Evolutionary conservation across 2,797 vertebrate genomes (phyloP).

Genomic region (Myotis planiceps): DNA sequence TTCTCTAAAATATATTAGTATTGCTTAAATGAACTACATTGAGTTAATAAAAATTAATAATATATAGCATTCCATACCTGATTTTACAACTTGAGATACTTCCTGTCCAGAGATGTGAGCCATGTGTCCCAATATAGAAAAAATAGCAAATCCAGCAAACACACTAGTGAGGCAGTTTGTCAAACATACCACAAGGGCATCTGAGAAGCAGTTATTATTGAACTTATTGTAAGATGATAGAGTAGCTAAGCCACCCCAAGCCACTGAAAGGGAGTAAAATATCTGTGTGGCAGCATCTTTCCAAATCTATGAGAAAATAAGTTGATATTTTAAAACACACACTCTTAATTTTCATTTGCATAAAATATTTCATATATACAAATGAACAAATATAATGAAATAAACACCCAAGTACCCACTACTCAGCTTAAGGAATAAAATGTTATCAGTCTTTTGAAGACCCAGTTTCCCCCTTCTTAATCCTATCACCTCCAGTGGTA

Average conservation of each 20-base stretch:
- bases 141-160: constrained; percentile 96
- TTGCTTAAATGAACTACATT: constrained; percentile 33
- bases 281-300: constrained; percentile 97
- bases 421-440: constrained; percentile 20
- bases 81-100: constrained; percentile 93
- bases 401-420: background rate
- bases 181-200: constrained; percentile 92
- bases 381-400: background rate
- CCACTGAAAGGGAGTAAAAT: constrained; percentile 95
- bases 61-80: constrained; percentile 87
- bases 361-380: constrained; percentile 9
- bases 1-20: background rate
- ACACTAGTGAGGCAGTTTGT: constrained; percentile 94
- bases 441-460: background rate
- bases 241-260: constrained; percentile 93
- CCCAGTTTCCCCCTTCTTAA: background rate
- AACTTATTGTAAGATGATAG: constrained; percentile 97
- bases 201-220: constrained; percentile 94
- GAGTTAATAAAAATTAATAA: background rate
- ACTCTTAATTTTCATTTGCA: constrained; percentile 10
- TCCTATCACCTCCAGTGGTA: background rate
- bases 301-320: constrained; percentile 90
- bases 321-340: background rate
- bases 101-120: constrained; percentile 90
- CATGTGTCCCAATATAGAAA: constrained; percentile 97